Evolutionary conservation across 2,888 invertebrate species (phyloP).

Genomic region (Cataglyphis albicans): DNA sequence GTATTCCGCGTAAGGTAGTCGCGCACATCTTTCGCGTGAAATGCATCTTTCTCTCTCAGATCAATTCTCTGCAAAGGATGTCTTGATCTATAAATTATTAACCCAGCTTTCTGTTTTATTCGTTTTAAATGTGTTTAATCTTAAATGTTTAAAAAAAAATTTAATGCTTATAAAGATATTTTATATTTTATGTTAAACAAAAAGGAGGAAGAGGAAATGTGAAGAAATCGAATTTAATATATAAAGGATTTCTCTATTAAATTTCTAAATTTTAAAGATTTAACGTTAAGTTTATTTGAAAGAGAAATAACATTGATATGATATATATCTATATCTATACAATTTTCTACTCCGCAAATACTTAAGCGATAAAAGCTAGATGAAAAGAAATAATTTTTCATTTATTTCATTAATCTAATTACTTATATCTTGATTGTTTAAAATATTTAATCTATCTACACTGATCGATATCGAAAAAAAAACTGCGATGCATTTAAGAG

Average conservation of each 20-base stretch:
- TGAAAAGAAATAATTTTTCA: neutral
- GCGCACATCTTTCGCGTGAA: conserved; percentile 17
- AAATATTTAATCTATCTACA: neutral
- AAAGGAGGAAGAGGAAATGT: neutral
- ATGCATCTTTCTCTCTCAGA: conserved; percentile 21
- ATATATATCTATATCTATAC: neutral
- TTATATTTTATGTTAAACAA: neutral
- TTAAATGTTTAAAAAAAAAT: no score
- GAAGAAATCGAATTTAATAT: neutral
- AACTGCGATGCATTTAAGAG: neutral
- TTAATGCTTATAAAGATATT: neutral
- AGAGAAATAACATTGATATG: neutral
- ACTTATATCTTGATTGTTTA: neutral
- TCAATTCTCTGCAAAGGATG: neutral
- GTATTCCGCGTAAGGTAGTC: conserved; percentile 29
- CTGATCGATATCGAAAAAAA: neutral
- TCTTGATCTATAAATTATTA: conserved; percentile 16
- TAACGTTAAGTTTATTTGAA: neutral
- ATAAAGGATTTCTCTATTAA: neutral
- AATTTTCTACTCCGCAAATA: neutral
- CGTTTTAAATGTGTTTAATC: neutral
- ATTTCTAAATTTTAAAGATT: neutral
- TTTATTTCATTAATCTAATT: neutral
- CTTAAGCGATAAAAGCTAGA: neutral
- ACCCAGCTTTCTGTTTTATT: neutral